Evolutionary conservation across 64 coral and sea anemone genomes (phyloP), one percentile per base, ranked within the genome.

Genomic region (Montipora foliosa): DNA sequence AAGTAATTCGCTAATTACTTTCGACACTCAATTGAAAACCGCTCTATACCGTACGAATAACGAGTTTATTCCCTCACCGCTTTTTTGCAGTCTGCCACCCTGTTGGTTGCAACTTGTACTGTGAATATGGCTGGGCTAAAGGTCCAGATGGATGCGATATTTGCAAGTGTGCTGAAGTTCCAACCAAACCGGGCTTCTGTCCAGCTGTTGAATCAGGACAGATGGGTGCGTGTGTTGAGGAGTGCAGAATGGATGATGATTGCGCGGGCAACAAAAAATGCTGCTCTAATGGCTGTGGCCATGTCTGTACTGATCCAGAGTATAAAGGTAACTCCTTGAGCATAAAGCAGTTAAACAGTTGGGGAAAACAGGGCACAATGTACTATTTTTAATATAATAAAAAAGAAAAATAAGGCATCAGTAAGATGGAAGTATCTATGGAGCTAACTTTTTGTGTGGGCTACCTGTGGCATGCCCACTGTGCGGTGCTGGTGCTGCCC

Each of bases 51-150:
- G 37, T 37, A 37, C 37, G 37, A 37, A 55, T 55, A 25, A 46
- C 44, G 5, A 78, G 1, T 51, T 75, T 5, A 53, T 75, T 46
- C 61, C 25, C 21, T 64, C 0, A 9, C 17, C 1, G 4, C 6
- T 77, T 80, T 61, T 61, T 51, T 66, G 17, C 17, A 99, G 97
- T 76, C 5, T 99, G 97, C 44, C 79, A 19, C 0, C 97, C 88
- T 55, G 84, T 96, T 1, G 67, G 44, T 64, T 99, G 94, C 67
- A 93, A 52, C 17, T 84, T 96, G 78, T 99, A 94, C 74, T 99
- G 97, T 79, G 50, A 92, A 20, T 91, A 75, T 96, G 97, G 97
- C 16, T 99, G 88, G 47, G 91, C 67, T 70, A 89, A 90, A 29
- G 93, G 89, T 84, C 87, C 79, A 46, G 79, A 88, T 76, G 93